Conservation (phyloP, 2,888 invertebrate species). For the Acronicta alni region DNA sequence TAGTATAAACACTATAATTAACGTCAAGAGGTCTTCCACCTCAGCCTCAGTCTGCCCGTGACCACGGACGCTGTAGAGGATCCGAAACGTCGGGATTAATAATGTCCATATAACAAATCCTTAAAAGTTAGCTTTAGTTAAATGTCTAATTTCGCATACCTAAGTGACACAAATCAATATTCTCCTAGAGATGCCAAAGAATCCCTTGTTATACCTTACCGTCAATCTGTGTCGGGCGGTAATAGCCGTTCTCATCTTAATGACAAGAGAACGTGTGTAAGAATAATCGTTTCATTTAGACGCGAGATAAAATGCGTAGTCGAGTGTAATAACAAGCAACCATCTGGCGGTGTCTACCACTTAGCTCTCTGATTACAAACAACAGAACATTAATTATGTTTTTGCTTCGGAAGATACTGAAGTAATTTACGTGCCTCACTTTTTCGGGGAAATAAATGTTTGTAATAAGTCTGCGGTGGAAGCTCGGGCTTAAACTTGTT, state of each 20-base stretch:
- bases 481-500: conserved; percentile 60
- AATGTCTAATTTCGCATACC: too few species aligned
- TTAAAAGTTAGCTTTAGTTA: too few species aligned
- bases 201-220: neutral
- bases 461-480: conserved; percentile 74
- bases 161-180: too few species aligned
- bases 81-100: too few species aligned
- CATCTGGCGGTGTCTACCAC: conserved; percentile 73
- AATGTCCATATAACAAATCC: too few species aligned
- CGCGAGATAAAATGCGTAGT: conserved; percentile 61
- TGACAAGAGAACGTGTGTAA: conserved; percentile 56
- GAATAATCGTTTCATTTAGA: conserved; percentile 63
- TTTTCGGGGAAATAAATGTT: conserved; percentile 79
- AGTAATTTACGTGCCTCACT: conserved; percentile 78
- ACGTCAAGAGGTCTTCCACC: too few species aligned
- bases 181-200: neutral
- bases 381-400: conserved; percentile 85
- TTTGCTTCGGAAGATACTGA: conserved; percentile 80
- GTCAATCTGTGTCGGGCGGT: neutral
- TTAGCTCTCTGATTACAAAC: conserved; percentile 83
- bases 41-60: too few species aligned
- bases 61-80: too few species aligned
- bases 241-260: conserved; percentile 35
- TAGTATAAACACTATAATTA: too few species aligned
- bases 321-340: conserved; percentile 61